Conservation (phyloP, 2,888 invertebrate species). For the Euplagia quadripunctaria region DNA sequence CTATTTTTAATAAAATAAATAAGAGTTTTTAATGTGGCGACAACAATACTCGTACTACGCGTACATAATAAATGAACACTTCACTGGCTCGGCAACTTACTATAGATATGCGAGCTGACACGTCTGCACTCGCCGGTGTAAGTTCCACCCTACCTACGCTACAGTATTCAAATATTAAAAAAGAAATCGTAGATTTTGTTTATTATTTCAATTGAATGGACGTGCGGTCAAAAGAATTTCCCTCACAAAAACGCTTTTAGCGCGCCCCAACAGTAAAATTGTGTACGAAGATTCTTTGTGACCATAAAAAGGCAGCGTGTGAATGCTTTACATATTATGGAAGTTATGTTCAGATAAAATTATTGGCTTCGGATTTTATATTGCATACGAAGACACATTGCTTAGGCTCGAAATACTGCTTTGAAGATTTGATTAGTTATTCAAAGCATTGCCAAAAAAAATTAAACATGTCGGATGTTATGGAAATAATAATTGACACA, state of each 20-base stretch:
- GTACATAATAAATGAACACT: too few species aligned
- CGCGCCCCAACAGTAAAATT: slow-evolving; percentile 64
- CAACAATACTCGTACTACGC: too few species aligned
- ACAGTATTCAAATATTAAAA: slow-evolving; percentile 26
- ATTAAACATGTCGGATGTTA: not conserved
- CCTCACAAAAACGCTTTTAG: slow-evolving; percentile 74
- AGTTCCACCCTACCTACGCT: too few species aligned
- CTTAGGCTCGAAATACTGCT: not conserved
- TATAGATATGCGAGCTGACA: too few species aligned
- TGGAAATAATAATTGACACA: not conserved
- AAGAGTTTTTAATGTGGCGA: too few species aligned
- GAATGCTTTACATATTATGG: slow-evolving; percentile 66
- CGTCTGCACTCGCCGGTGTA: too few species aligned
- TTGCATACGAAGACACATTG: slow-evolving; percentile 34
- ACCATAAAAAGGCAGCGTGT: slow-evolving; percentile 65
- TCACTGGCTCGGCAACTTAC: too few species aligned
- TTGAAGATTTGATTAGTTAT: not conserved
- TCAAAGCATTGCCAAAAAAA: not conserved
- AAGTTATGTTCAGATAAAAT: slow-evolving; percentile 57
- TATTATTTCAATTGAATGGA: slow-evolving; percentile 71
- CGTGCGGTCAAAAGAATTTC: slow-evolving; percentile 60
- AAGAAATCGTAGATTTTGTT: slow-evolving; percentile 72
- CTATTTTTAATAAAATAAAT: too few species aligned
- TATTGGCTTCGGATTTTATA: slow-evolving; percentile 57
- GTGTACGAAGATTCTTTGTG: slow-evolving; percentile 69